Evolutionary conservation across 2,888 invertebrate genomes (phyloP).

Genomic region (Trachelus troglodyta): DNA sequence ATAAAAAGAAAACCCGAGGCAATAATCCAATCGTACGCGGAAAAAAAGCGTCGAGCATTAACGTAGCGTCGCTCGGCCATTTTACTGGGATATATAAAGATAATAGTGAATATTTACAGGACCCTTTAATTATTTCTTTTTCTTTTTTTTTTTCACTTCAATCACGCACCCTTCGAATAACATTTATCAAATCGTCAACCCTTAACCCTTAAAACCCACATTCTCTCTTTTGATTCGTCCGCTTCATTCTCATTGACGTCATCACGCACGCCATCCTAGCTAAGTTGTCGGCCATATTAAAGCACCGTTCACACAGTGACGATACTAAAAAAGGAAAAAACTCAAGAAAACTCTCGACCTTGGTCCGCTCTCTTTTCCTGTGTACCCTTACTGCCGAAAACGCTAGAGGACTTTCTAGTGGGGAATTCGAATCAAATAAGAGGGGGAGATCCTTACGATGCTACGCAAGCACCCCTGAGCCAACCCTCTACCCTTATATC

Average conservation of each 20-base stretch:
- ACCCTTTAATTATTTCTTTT: neutral
- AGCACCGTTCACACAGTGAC: neutral
- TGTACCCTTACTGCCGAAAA: conserved; percentile 23
- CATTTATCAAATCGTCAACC: neutral
- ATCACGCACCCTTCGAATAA: neutral
- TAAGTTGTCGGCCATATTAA: neutral
- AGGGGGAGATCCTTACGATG: neutral
- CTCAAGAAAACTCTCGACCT: neutral
- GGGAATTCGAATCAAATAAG: neutral
- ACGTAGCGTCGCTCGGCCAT: neutral
- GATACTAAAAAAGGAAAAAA: neutral
- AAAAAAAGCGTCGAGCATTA: too few relatives aligned
- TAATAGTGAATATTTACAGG: neutral
- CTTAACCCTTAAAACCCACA: neutral
- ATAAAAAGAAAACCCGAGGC: neutral
- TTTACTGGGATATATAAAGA: neutral
- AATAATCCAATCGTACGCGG: neutral
- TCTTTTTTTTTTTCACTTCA: neutral
- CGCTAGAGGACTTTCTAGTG: conserved; percentile 4
- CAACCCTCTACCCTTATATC: neutral
- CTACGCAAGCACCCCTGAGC: neutral
- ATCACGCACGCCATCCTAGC: neutral
- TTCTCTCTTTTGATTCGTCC: neutral
- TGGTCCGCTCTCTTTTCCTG: neutral
- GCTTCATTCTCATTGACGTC: neutral